Evolutionary conservation across 2,888 invertebrate genomes (phyloP).

Genomic region (Dicycla oo): DNA sequence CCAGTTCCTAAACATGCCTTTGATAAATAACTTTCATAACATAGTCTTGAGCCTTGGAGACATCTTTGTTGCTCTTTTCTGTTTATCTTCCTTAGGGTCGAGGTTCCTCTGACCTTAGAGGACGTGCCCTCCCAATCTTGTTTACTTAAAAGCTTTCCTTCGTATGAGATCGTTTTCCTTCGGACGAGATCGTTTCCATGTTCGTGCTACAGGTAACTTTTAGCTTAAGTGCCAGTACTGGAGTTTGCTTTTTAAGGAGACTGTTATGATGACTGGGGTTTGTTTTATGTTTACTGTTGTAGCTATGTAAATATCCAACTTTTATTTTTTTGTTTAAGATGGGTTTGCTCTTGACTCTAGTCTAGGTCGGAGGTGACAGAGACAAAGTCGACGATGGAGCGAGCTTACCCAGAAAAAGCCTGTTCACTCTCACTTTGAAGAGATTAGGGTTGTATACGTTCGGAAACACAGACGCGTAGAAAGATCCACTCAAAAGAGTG

Average conservation of each 20-base stretch:
- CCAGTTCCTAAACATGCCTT: neutral
- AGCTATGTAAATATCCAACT: neutral
- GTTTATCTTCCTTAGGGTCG: slow-evolving; percentile 28
- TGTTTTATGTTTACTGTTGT: slow-evolving; percentile 18
- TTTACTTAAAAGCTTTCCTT: slow-evolving; percentile 65
- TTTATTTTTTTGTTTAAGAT: too few relatives aligned
- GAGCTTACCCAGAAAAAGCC: too few relatives aligned
- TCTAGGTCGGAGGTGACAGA: too few relatives aligned
- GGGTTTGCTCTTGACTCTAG: too few relatives aligned
- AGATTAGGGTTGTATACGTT: too few relatives aligned
- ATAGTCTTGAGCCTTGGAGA: slow-evolving; percentile 13
- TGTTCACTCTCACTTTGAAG: too few relatives aligned
- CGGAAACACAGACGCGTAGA: too few relatives aligned
- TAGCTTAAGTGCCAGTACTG: slow-evolving; percentile 48
- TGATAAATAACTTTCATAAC: slow-evolving; percentile 4
- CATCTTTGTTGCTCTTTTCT: slow-evolving; percentile 33
- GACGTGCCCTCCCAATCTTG: slow-evolving; percentile 57
- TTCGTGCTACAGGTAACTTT: slow-evolving; percentile 51
- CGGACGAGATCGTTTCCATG: slow-evolving; percentile 54
- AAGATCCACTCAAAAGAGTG: too few relatives aligned
- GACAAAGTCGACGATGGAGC: too few relatives aligned
- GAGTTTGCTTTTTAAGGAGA: slow-evolving; percentile 25
- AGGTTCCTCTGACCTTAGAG: slow-evolving; percentile 37
- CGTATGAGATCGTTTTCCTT: slow-evolving; percentile 33
- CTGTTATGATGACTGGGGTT: slow-evolving; percentile 39